Base-by-base conservation (phyloP, 1,140 invertebrate species). In the Bombus turneri region DNA sequence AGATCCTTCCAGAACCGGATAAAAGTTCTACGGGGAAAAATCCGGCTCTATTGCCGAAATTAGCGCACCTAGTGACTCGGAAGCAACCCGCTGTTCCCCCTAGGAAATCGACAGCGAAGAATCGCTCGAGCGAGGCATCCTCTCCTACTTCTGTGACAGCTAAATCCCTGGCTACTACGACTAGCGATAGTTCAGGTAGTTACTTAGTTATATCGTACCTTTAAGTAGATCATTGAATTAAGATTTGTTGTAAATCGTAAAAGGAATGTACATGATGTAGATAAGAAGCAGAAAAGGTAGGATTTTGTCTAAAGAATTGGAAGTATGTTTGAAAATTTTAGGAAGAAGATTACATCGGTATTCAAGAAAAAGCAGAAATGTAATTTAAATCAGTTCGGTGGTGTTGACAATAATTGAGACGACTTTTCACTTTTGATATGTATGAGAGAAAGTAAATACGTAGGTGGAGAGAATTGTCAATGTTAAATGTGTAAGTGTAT, bases 51-150 rank as follows among this genome's bases (percentile, higher is more conserved):
- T 86, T 95, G n/a, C 95, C 95, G 3, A 94, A 94, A 81, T 76
- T 93, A 41, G 94, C 87, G n/a, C 92, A 94, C 64, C 59, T 93
- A 18, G 87, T 91, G 0, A 93, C 85, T 22, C 91, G 90, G 39
- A 95, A 94, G 75, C 92, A 95, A 39, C 93, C 94, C 1, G 94
- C 94, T 5, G 92, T 94, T 18, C 94, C 94, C 37, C 94, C 94
- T 0, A 92, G 93, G 15, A 94, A 92, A 76, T 77, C 81, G 10
- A 57, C 69, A 8, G 1, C 22, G 5, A 90, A 76, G n/a, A 39
- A 13, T 47, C 43, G 28, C 9, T 3, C 25, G 0, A 59, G 39
- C 18, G 22, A 34, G 28, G 2, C 75, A 25, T 10, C 64, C 8
- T 5, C 64, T n/a, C 12, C 75, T 53, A n/a, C 39, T 3, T 43